Evolutionary conservation across 2,888 invertebrate genomes (phyloP).

Genomic region (Allolobophora icterica): DNA sequence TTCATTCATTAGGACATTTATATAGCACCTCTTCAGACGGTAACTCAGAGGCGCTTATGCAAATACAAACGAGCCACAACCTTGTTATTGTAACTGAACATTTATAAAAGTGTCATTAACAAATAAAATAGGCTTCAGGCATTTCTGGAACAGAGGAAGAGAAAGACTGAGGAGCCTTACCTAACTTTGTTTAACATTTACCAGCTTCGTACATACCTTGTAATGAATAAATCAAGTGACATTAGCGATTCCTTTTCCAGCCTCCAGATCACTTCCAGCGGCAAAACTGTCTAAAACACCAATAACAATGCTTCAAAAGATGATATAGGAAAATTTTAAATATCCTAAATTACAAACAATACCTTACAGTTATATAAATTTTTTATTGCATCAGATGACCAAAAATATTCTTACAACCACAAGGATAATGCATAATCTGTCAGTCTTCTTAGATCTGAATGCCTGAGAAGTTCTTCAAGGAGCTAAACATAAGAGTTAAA

Average conservation of each 20-base stretch:
- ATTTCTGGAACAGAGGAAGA: too few species aligned
- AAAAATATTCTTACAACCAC: not conserved
- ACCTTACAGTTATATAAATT: not conserved
- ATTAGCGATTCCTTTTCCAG: not conserved
- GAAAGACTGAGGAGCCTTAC: not conserved
- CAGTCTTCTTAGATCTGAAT: not conserved
- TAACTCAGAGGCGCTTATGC: too few species aligned
- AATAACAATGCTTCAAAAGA: not conserved
- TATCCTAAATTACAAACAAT: not conserved
- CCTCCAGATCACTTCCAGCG: constrained; percentile 12
- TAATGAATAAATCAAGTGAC: constrained; percentile 21
- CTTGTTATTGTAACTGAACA: too few species aligned
- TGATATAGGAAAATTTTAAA: not conserved
- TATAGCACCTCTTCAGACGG: too few species aligned
- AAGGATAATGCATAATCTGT: not conserved
- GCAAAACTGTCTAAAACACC: not conserved
- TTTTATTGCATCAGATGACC: not conserved
- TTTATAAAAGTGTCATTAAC: too few species aligned
- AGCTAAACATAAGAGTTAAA: not conserved
- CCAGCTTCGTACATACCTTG: not conserved
- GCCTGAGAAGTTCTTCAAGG: not conserved
- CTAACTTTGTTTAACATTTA: not conserved
- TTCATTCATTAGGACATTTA: too few species aligned
- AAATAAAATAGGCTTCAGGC: too few species aligned
- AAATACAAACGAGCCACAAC: too few species aligned